Evolutionary conservation across 2,113 vertebrate genomes (phyloP), one percentile per base, ranked within the genome.

Genomic region (Todiramphus chloris): DNA sequence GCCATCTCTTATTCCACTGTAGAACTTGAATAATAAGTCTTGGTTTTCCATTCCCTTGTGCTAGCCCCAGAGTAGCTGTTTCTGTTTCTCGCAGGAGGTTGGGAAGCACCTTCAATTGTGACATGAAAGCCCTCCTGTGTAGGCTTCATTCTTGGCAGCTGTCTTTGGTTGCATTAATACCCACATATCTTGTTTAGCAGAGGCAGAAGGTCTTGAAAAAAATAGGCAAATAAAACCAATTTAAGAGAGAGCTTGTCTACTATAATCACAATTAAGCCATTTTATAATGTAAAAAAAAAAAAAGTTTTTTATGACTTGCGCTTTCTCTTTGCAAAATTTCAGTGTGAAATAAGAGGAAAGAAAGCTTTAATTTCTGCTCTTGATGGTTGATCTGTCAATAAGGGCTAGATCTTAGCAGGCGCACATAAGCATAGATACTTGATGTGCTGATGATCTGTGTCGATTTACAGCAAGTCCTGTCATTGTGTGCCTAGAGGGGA

Each of bases 261-360:
- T 5, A 9, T 53, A 48, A 35, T 33, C 39, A 60, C 4, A 69
- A 25, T 59, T 33, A 63, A 81, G 8, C 13, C 2, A 35, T 56
- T 83, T 85, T 37, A 58, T 46, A 37, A 27, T 55, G 24, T n/a
- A 2, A 37, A 41, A 48, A 70, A 55, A 48, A 11, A 14, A 25
- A 13, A 1, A 15, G 4, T 6, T 44, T 68, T 59, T 75, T 18
- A 8, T 80, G 39, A 39, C 27, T 35, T 68, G 8, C 0, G 0
- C 18, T 58, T 87, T 77, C 90, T 55, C 16, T 51, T 56, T 75
- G 20, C 20, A 85, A 39, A 51, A 48, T 4, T 68, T 84, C 21
- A 18, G 0, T 51, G 51, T 56, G 48, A 84, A 87, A n/a, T 31
- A 63, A 55, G 16, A 67, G 16, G 37, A 37, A 59, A 70, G 13